phyloP scores from a whole-genome alignment of 1,140 invertebrate genomes.

The Notospermus geniculatus region DNA sequence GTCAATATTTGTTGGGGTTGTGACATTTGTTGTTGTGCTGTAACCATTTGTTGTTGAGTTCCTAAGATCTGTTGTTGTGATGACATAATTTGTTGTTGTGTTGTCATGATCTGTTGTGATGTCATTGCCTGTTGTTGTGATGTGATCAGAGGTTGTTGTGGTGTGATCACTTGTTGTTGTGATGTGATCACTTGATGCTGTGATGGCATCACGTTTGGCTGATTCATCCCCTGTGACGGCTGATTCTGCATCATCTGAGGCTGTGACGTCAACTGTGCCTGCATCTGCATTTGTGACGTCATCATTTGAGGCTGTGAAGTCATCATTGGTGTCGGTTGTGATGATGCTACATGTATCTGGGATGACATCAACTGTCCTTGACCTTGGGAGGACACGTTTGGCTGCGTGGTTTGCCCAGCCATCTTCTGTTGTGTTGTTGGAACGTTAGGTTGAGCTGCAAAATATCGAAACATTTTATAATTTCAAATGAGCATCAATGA shows the following conservation, averaged over 20 bases:
- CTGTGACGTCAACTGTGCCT: conserved; percentile 14
- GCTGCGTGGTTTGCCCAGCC: no score
- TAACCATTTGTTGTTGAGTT: background rate
- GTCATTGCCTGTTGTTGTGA: conserved; percentile 12
- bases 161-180: conserved; percentile 6
- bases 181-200: background rate
- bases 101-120: background rate
- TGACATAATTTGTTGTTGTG: background rate
- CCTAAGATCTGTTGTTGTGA: background rate
- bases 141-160: conserved; percentile 1
- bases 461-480: no score
- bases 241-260: conserved; percentile 11
- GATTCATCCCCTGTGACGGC: conserved; percentile 1
- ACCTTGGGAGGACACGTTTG: no score
- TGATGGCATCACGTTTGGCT: conserved; percentile 5
- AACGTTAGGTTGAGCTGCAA: no score
- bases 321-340: conserved; percentile 14
- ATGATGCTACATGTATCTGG: no score
- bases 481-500: no score
- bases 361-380: no score
- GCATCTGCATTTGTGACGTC: conserved; percentile 8
- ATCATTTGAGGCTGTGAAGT: conserved; percentile 9
- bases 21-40: background rate
- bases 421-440: no score
- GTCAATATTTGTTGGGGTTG: no score